phyloP scores from a whole-genome alignment of 2,888 invertebrate genomes.

The Nomada fucata region DNA sequence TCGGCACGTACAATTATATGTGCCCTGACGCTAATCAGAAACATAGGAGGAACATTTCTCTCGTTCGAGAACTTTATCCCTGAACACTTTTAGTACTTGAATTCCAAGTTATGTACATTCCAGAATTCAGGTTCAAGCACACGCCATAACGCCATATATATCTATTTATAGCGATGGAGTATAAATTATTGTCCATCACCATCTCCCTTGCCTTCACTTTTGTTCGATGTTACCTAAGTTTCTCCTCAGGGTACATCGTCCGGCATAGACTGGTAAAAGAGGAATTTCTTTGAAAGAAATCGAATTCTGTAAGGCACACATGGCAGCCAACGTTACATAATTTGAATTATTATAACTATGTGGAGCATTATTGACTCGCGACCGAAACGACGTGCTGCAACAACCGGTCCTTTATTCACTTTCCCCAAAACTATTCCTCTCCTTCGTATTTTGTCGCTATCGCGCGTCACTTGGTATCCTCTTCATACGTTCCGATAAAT shows the following conservation, averaged over 20 bases:
- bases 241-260: neutral
- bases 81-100: neutral
- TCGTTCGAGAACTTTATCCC: neutral
- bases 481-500: neutral
- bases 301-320: neutral
- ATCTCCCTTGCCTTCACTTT: neutral
- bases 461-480: neutral
- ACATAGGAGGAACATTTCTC: neutral
- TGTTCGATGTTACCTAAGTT: neutral
- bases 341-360: slow-evolving; percentile 33
- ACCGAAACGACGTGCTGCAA: slow-evolving; percentile 22
- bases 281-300: slow-evolving; percentile 27
- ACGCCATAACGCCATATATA: neutral
- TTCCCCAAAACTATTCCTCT: slow-evolving; percentile 41
- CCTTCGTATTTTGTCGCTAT: neutral
- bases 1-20: neutral
- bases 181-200: neutral
- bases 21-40: neutral
- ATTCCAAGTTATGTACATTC: neutral
- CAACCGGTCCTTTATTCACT: slow-evolving; percentile 41
- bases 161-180: neutral
- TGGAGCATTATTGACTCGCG: slow-evolving; percentile 34
- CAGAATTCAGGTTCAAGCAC: neutral
- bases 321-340: slow-evolving; percentile 11
- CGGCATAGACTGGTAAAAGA: neutral